Base-by-base conservation (phyloP, 2,797 vertebrate genomes). In the Sebastes minor region DNA sequence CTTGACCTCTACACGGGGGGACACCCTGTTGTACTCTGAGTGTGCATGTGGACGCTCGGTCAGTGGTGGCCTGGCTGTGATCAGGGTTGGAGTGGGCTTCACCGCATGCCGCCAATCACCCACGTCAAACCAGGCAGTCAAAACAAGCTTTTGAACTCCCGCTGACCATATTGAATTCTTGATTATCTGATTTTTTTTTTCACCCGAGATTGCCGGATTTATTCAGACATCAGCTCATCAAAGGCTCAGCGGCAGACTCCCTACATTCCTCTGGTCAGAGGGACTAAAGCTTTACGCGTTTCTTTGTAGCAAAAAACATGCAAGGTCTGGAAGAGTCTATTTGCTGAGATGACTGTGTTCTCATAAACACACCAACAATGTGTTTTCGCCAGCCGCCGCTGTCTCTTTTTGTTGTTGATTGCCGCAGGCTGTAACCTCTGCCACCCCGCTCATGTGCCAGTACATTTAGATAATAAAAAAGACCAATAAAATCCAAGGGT, bases 391-490 rank as follows among this genome's bases (percentile, higher is more conserved):
- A 14, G 75, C 65, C 8, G 73, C 67, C 7, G 22, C 84, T 89
- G 91, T 89, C 90, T 85, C 80, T 84, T 86, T 88, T 76, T 82
- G 90, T 93, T 92, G 91, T 95, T 94, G 89, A 94, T 93, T 87
- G 91, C 91, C 4, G 71, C 73, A 66, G 89, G 83, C 89, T 86
- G 86, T 95, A 92, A 94, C 94, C 93, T 86, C 85, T 86, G 87
- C 74, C 88, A 87, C 89, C 78, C 60, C 20, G 69, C 91, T 92
- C 92, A 91, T 91, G 89, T 88, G 89, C 87, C 73, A 83, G 88
- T 94, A 94, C 93, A 95, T 95, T 95, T 93, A 93, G 94, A 95
- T 93, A 95, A 96, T 95, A 95, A 94, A 94, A 92, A 91, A 92
- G 82, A 83, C 90, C 90, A 95, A 95, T 96, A 95, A 96, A 95